These are phyloP conservation scores for Characodon lateralis DNA, from an alignment of 2,797 vertebrate genomes.

Conservation along the genomic window DNA sequence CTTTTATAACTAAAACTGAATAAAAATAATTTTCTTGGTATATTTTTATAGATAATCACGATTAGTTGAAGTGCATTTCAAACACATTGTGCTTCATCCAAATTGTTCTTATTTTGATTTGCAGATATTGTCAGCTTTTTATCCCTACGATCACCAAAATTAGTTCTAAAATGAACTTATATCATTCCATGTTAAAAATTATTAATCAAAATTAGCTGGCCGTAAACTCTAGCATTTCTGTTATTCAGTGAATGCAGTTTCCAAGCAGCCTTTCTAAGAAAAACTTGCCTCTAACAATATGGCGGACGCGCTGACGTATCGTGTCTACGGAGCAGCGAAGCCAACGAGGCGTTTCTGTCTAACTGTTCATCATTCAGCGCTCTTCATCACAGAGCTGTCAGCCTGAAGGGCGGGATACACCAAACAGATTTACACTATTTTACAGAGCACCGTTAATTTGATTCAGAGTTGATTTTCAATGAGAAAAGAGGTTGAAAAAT, in stretches of 20 bases:
- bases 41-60: too few relatives aligned
- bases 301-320: background rate
- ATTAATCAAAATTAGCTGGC: background rate
- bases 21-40: background rate
- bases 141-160: too few relatives aligned
- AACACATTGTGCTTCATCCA: too few relatives aligned
- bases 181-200: background rate
- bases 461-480: too few relatives aligned
- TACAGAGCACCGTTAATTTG: too few relatives aligned
- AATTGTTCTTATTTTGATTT: too few relatives aligned
- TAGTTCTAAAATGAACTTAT: background rate
- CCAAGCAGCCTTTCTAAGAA: background rate
- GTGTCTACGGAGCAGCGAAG: background rate
- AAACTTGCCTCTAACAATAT: background rate
- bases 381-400: conserved; percentile 21
- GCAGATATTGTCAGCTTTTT: too few relatives aligned
- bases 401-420: background rate
- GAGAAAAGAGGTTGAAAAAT: background rate
- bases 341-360: conserved; percentile 15
- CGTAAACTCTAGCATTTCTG: background rate
- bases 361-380: conserved; percentile 52
- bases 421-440: background rate
- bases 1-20: background rate
- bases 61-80: too few relatives aligned
- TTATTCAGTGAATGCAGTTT: background rate